Percentiles rank a stretch among this genome's conserved stretches.
These are phyloP conservation scores for Acholoe squamosa DNA, from an alignment of 2,888 invertebrate species.

Conservation along the genomic window DNA sequence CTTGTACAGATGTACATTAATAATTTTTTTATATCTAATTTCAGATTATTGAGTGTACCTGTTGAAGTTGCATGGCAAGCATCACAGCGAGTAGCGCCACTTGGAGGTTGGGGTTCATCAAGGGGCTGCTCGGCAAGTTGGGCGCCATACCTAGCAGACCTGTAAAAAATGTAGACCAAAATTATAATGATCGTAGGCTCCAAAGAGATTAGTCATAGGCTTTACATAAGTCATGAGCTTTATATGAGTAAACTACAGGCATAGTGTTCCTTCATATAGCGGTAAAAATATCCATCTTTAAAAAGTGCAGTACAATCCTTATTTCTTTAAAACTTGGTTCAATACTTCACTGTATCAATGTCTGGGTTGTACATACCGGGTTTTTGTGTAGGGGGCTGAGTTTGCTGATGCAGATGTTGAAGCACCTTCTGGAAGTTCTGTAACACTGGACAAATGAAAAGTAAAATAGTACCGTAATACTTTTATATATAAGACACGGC, in stretches of 20 bases:
- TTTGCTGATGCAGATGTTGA: slow-evolving; percentile 60
- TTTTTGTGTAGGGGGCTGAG: slow-evolving; percentile 47
- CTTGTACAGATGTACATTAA: no score
- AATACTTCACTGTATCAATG: no score
- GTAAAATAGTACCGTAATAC: no score
- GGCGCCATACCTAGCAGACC: slow-evolving; percentile 63
- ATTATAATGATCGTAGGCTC: neutral
- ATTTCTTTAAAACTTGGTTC: no score
- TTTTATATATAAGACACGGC: no score
- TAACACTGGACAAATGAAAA: slow-evolving; percentile 54
- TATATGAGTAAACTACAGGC: neutral
- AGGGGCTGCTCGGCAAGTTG: slow-evolving; percentile 53
- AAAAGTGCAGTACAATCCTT: no score
- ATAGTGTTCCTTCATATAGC: no score
- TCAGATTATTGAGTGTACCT: no score
- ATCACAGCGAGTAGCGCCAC: slow-evolving; percentile 67
- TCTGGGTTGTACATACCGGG: slow-evolving; percentile 44
- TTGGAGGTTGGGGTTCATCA: slow-evolving; percentile 67
- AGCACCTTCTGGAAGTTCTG: slow-evolving; percentile 64
- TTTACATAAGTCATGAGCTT: no score
- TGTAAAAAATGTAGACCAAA: neutral
- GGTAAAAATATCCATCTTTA: no score
- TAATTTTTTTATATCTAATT: no score
- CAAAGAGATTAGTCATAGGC: no score
- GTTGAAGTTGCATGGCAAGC: slow-evolving; percentile 65